Evolutionary conservation across 53 echinoderm and acorn worm species (phyloP).

Genomic region (Zoroaster sp.): DNA sequence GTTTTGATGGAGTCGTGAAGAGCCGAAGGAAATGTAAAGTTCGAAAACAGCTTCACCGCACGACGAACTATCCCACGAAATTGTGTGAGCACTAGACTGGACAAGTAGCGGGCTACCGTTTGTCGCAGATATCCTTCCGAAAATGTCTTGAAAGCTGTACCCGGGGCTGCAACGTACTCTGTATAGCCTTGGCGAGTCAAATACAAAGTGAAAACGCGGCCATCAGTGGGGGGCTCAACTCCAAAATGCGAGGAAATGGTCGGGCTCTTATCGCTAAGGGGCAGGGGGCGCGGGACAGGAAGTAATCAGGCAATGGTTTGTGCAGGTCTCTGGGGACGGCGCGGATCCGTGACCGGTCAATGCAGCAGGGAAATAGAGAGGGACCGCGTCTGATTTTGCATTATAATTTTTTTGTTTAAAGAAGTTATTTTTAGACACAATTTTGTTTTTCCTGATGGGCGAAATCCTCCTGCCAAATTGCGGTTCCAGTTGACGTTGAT

Average conservation of each 20-base stretch:
- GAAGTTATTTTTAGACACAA: neutral
- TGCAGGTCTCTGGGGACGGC: neutral
- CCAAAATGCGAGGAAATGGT: constrained; percentile 51
- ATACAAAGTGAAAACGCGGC: neutral
- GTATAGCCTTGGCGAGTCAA: neutral
- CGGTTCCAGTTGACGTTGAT: neutral
- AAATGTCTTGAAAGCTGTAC: neutral
- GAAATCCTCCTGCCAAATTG: neutral
- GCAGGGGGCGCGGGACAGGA: constrained; percentile 15
- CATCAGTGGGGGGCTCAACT: constrained; percentile 37
- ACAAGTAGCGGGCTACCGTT: neutral
- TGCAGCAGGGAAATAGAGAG: neutral
- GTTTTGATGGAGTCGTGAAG: too few relatives aligned
- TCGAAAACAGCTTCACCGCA: neutral
- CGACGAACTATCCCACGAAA: neutral
- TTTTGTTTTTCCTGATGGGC: neutral
- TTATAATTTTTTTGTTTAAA: neutral
- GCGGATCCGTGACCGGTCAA: constrained; percentile 14
- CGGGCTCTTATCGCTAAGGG: constrained; percentile 45
- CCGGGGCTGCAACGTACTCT: neutral
- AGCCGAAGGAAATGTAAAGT: too few relatives aligned
- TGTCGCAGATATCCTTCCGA: neutral
- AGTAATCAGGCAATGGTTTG: constrained; percentile 9
- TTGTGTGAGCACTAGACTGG: neutral
- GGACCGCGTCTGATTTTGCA: neutral